Evolutionary conservation across 2,888 invertebrate genomes (phyloP).

Genomic region (Abscondita cerata): DNA sequence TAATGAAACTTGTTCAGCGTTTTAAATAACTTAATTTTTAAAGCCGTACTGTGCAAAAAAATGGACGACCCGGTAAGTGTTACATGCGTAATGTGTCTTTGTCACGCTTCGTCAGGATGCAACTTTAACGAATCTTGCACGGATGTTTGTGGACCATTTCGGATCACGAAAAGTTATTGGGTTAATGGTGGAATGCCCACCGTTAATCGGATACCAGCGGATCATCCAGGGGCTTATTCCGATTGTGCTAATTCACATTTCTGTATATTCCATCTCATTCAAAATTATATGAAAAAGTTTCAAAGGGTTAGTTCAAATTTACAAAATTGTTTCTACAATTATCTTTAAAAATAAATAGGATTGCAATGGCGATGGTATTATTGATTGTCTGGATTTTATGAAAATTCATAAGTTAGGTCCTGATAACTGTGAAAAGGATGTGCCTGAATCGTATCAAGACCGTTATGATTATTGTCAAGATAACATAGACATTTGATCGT

Average conservation of each 20-base stretch:
- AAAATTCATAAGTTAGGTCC: constrained; percentile 79
- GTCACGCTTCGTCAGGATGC: constrained; percentile 9
- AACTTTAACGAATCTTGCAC: not conserved
- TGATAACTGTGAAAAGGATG: not conserved
- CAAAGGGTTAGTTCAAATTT: constrained; percentile 12
- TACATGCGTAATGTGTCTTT: constrained; percentile 7
- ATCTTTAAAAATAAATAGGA: constrained; percentile 61
- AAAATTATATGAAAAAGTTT: constrained; percentile 11
- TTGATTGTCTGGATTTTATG: constrained; percentile 85
- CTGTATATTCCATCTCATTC: not conserved
- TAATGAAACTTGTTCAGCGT: too few relatives aligned
- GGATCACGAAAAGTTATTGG: constrained; percentile 7
- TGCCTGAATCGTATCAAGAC: not conserved
- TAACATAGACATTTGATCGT: too few relatives aligned
- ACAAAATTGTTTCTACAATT: not conserved
- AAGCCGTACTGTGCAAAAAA: too few relatives aligned
- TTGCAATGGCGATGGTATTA: constrained; percentile 77
- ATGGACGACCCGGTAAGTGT: constrained; percentile 10
- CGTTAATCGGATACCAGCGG: not conserved
- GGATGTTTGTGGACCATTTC: constrained; percentile 9
- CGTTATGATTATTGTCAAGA: constrained; percentile 7
- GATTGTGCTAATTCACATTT: not conserved
- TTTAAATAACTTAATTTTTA: too few relatives aligned
- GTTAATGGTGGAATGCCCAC: not conserved
- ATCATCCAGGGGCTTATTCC: not conserved